phyloP scores from a whole-genome alignment of 2,888 invertebrate genomes.

The Mechanitis mazaeus region DNA sequence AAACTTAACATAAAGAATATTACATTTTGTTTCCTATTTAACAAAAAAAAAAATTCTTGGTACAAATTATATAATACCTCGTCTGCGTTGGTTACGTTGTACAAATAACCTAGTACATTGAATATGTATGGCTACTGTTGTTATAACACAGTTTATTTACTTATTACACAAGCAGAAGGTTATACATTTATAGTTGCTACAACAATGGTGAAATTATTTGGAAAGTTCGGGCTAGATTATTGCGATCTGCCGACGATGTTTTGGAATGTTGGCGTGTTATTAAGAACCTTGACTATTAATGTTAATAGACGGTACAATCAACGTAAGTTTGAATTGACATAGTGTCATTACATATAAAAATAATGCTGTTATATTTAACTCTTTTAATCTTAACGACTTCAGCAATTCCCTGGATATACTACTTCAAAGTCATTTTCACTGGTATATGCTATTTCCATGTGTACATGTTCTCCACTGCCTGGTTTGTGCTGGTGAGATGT shows the following conservation, averaged over 20 bases:
- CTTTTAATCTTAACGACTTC: neutral
- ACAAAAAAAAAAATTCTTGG: too few relatives aligned
- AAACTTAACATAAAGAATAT: too few relatives aligned
- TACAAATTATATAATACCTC: too few relatives aligned
- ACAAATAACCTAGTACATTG: too few relatives aligned
- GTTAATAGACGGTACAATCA: slow-evolving; percentile 39
- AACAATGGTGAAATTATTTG: slow-evolving; percentile 7
- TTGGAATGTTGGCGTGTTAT: slow-evolving; percentile 42
- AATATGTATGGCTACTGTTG: too few relatives aligned
- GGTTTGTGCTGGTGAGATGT: slow-evolving; percentile 43
- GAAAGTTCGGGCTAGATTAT: slow-evolving; percentile 26
- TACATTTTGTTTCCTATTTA: too few relatives aligned
- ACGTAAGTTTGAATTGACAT: slow-evolving; percentile 33
- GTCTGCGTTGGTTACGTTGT: too few relatives aligned
- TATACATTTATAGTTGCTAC: neutral
- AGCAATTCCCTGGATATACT: slow-evolving; percentile 36
- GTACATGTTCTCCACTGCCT: slow-evolving; percentile 42
- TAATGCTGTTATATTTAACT: neutral
- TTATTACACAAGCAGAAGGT: too few relatives aligned
- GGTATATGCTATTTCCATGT: slow-evolving; percentile 42
- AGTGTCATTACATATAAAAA: too few relatives aligned
- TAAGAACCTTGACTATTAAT: slow-evolving; percentile 41
- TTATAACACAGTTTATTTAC: too few relatives aligned
- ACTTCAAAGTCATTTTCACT: slow-evolving; percentile 45
- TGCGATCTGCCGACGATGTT: slow-evolving; percentile 49